phyloP scores from a whole-genome alignment of 2,797 vertebrate genomes.

The Rhodeus uyekii region DNA sequence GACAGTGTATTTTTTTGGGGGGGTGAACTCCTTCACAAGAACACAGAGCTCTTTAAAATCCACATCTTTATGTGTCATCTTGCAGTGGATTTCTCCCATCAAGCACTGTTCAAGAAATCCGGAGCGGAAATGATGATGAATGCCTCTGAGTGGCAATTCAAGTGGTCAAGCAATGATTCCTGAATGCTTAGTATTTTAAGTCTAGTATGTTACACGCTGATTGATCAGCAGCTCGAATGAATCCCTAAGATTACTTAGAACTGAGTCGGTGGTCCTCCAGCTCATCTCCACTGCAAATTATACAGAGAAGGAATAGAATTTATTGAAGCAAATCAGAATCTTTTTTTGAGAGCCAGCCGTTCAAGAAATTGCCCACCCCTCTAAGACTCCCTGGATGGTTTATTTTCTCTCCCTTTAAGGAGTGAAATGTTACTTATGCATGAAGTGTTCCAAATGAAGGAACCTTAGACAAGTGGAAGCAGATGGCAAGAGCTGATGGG shows the following conservation, averaged over 20 bases:
- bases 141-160: conserved; percentile 15
- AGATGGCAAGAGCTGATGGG: conserved; percentile 70
- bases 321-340: conserved; percentile 61
- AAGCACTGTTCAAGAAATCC: conserved; percentile 39
- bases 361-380: conserved; percentile 56
- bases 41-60: neutral
- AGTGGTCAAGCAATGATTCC: conserved; percentile 20
- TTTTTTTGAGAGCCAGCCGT: conserved; percentile 64
- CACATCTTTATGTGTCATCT: neutral
- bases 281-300: conserved; percentile 58
- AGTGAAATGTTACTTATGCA: conserved; percentile 76
- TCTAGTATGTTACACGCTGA: conserved; percentile 58
- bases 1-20: neutral
- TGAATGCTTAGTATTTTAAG: conserved; percentile 47
- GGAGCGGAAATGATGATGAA: conserved; percentile 14
- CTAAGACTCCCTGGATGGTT: conserved; percentile 61
- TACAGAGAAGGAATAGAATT: conserved; percentile 39
- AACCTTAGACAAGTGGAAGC: conserved; percentile 79
- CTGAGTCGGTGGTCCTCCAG: conserved; percentile 70
- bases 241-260: conserved; percentile 66
- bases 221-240: conserved; percentile 61
- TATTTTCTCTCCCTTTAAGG: conserved; percentile 74
- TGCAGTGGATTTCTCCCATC: conserved; percentile 5
- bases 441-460: conserved; percentile 81
- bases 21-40: neutral